Evolutionary conservation across 2,888 invertebrate species (phyloP).

Genomic region (Drosophila subsilvestris): DNA sequence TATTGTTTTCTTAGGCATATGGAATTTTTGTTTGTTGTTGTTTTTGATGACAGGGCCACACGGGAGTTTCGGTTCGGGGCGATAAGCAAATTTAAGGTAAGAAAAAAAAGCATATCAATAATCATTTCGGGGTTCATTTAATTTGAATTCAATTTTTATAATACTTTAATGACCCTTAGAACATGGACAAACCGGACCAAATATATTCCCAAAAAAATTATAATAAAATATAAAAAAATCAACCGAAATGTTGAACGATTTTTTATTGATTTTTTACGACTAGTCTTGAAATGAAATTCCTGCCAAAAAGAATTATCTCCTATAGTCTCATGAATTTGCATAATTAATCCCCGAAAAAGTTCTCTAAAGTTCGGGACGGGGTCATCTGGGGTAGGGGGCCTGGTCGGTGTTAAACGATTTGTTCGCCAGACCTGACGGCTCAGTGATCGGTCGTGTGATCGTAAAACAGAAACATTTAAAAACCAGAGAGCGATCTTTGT

Average conservation of each 20-base stretch:
- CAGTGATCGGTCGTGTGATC: conserved; percentile 56
- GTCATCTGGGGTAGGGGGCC: conserved; percentile 18
- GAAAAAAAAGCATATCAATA: conserved; percentile 38
- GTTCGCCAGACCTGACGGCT: conserved; percentile 41
- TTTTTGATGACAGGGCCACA: conserved; percentile 35
- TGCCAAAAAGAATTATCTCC: conserved; percentile 49
- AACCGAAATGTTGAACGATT: conserved; percentile 42
- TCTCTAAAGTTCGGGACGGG: conserved; percentile 16
- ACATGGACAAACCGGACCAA: conserved; percentile 36
- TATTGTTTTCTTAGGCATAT: conserved; percentile 41
- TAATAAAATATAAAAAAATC: conserved; percentile 21
- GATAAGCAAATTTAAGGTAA: conserved; percentile 62
- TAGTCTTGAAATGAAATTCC: conserved; percentile 36
- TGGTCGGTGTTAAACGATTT: conserved; percentile 71
- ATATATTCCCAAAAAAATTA: conserved; percentile 13
- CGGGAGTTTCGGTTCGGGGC: conserved; percentile 9
- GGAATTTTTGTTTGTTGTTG: conserved; percentile 38
- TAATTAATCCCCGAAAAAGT: conserved; percentile 31
- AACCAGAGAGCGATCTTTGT: conserved; percentile 34
- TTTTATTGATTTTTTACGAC: conserved; percentile 64
- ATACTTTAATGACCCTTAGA: conserved; percentile 60
- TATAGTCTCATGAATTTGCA: conserved; percentile 54
- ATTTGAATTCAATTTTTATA: conserved; percentile 68
- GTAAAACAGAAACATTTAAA: conserved; percentile 60
- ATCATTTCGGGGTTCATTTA: conserved; percentile 56